A percentile compares a stretch with the other conserved stretches of the same genome.
Evolutionary conservation across 2,113 vertebrate species (phyloP).

Genomic region (Oryzias javanicus): DNA sequence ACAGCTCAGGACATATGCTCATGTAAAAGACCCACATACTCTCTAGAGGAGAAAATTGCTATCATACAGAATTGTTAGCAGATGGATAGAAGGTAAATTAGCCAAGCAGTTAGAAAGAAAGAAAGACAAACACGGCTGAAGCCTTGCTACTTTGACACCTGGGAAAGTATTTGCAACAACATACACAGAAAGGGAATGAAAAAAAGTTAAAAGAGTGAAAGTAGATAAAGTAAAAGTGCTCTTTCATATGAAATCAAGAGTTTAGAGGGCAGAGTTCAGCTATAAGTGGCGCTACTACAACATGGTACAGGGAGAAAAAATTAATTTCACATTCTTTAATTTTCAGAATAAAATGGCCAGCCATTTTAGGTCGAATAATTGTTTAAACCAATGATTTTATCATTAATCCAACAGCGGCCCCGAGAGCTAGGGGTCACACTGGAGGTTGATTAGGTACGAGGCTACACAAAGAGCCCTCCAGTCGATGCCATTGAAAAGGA

Average conservation of each 20-base stretch:
- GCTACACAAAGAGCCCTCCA: conserved; percentile 96
- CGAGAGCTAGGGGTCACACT: conserved; percentile 97
- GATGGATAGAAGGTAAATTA: conserved; percentile 33
- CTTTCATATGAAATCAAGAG: conserved; percentile 78
- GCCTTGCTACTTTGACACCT: conserved; percentile 66
- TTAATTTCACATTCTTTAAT: conserved; percentile 98
- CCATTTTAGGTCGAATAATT: conserved; percentile 99
- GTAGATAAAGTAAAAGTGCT: conserved; percentile 73
- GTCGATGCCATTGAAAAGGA: conserved; percentile 99
- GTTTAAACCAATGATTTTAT: conserved; percentile 99
- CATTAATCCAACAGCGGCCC: conserved; percentile 98
- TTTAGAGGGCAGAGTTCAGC: conserved; percentile 89
- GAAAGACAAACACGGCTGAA: conserved; percentile 44
- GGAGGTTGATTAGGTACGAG: conserved; percentile 99
- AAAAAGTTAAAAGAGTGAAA: conserved; percentile 54
- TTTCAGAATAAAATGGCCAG: conserved; percentile 96
- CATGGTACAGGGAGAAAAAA: conserved; percentile 74
- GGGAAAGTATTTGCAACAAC: conserved; percentile 70
- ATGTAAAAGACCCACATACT: not conserved
- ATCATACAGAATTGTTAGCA: conserved; percentile 20
- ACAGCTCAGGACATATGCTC: not conserved
- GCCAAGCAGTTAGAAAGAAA: conserved; percentile 20
- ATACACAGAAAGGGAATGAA: conserved; percentile 18
- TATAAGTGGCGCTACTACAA: conserved; percentile 89
- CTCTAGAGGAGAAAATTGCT: conserved; percentile 4